phyloP scores from a whole-genome alignment of 2,113 vertebrate species.

The Xenopus laevis region DNA sequence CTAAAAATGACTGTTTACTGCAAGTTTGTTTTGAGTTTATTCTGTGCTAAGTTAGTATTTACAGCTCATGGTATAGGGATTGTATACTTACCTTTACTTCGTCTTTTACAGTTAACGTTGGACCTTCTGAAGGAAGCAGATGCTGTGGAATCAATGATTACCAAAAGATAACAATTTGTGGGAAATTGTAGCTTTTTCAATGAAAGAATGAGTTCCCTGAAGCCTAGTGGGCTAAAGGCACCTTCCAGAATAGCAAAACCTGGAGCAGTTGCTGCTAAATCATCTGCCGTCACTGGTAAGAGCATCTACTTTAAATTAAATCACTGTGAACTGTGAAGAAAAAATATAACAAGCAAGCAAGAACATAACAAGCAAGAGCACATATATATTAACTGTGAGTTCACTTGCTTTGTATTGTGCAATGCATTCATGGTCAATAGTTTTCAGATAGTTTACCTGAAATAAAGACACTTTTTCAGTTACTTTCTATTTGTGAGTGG shows the following conservation, averaged over 20 bases:
- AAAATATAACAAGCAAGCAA: not conserved
- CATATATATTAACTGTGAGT: no score
- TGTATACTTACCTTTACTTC: not conserved
- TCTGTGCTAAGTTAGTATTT: no score
- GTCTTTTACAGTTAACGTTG: constrained; percentile 58
- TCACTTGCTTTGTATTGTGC: no score
- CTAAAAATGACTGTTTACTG: no score
- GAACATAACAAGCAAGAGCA: no score
- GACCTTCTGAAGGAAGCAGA: constrained; percentile 48
- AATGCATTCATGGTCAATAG: no score
- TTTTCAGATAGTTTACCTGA: no score
- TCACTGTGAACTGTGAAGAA: not conserved
- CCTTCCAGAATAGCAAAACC: constrained; percentile 86
- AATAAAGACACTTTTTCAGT: no score
- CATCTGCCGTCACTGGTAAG: constrained; percentile 68
- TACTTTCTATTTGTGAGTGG: no score
- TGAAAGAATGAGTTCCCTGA: constrained; percentile 88
- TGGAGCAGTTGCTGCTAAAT: constrained; percentile 68
- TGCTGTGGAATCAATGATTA: constrained; percentile 59
- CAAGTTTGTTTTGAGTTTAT: no score
- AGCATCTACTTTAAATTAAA: not conserved
- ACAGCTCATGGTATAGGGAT: no score
- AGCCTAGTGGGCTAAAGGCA: constrained; percentile 88
- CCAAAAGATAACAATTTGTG: constrained; percentile 54
- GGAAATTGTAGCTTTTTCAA: constrained; percentile 31